Evolutionary conservation across 2,797 vertebrate species (phyloP), one percentile per base, ranked within the genome.

Genomic region (Channa striata): DNA sequence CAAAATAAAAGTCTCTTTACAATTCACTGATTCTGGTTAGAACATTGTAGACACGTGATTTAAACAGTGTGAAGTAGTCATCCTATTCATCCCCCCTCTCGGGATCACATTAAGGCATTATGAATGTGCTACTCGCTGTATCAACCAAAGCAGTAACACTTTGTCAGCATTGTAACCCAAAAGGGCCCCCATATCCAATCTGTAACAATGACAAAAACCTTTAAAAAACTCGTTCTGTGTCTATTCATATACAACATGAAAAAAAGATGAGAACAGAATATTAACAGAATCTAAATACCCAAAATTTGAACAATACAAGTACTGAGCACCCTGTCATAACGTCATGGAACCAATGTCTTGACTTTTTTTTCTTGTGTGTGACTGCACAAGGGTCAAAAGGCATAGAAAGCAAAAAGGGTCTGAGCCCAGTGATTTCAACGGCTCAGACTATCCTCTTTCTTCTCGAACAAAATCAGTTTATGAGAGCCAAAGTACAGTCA

Each of bases 401-500:
- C 89, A 92, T 92, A 91, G 83, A 91, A 92, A 92, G 81, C 84
- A 88, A 90, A 36, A 82, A 78, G 81, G 85, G 79, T 78, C 81
- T 77, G 58, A 21, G 78, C 91, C 90, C 87, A 68, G 54, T 84
- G 89, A 88, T 84, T 89, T 89, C 66, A 93, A 87, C 90, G 78
- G 92, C 91, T 92, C 91, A 91, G 83, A 87, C 87, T 68, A 53
- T 89, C 84, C 78, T 90, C 90, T 77, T 82, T 88, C 84, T 90
- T 82, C 78, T 81, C 42, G 39, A 82, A 81, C 54, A 37, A 86
- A 78, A 85, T 87, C 90, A 93, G 93, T 95, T 95, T 97, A 99
- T 93, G 93, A 97, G 92, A 99, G 93, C 93, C 96, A 94, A 89
- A 97, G 92, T 73, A 95, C 94, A 92, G 95, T 95, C 94, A 96